Percentiles rank a stretch among this genome's conserved stretches.
phyloP scores from a whole-genome alignment of 53 echinoderm and acorn worm genomes.

The Holothuria scabra region DNA sequence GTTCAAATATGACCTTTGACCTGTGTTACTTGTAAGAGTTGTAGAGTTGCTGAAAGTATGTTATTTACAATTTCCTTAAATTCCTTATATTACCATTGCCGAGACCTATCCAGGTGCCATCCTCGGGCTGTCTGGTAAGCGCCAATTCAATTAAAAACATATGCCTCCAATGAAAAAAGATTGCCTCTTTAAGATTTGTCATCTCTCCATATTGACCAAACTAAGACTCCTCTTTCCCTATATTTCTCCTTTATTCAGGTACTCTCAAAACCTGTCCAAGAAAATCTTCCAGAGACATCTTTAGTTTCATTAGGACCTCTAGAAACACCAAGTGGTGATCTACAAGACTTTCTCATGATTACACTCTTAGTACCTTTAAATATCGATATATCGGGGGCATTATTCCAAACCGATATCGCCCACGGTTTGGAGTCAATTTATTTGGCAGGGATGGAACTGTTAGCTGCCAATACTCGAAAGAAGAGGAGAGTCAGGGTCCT shows the following conservation, averaged over 20 bases:
- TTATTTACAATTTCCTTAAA: too few species aligned
- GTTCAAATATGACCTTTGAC: too few species aligned
- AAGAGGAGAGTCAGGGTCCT: not conserved
- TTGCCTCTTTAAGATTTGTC: not conserved
- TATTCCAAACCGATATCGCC: constrained; percentile 37
- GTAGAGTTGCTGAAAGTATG: too few species aligned
- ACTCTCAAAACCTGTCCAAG: not conserved
- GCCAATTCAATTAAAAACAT: too few species aligned
- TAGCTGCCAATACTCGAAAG: not conserved
- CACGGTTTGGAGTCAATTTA: constrained; percentile 47
- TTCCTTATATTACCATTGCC: too few species aligned
- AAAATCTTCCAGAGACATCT: not conserved
- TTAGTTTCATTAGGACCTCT: not conserved
- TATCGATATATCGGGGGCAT: constrained; percentile 19
- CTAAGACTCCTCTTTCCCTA: not conserved
- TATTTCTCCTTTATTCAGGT: too few species aligned
- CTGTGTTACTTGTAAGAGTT: too few species aligned
- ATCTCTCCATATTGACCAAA: not conserved
- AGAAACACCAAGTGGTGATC: constrained; percentile 11
- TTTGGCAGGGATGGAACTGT: constrained; percentile 26
- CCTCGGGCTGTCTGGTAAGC: too few species aligned
- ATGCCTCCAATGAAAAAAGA: too few species aligned
- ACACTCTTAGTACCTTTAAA: constrained; percentile 10
- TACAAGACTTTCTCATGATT: constrained; percentile 24
- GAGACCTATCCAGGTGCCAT: too few species aligned